These are phyloP conservation scores for Pogoniulus pusillus DNA, from an alignment of 2,797 vertebrate species.

Conservation along the genomic window DNA sequence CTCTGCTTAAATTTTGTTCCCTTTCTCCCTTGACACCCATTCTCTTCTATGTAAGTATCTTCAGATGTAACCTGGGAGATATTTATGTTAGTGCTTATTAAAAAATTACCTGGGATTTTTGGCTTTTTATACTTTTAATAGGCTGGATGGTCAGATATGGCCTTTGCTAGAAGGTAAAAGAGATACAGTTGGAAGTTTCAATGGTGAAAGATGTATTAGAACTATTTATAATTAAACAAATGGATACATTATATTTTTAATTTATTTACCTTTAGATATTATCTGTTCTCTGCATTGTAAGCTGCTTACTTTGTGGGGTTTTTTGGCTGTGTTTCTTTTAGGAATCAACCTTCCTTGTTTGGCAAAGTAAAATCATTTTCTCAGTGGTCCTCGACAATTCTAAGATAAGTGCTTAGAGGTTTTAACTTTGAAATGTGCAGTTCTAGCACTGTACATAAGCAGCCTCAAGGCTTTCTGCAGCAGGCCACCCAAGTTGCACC, in stretches of 20 bases:
- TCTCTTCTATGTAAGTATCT: constrained; percentile 52
- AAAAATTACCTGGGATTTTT: constrained; percentile 29
- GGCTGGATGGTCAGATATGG: neutral
- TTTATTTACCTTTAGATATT: constrained; percentile 71
- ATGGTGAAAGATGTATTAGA: constrained; percentile 51
- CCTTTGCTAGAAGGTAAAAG: constrained; percentile 34
- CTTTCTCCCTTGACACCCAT: neutral
- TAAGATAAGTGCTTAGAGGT: neutral
- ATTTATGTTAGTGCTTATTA: constrained; percentile 40
- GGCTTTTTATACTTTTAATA: constrained; percentile 35
- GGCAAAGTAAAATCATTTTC: neutral
- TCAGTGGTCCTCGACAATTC: neutral
- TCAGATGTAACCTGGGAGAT: constrained; percentile 32
- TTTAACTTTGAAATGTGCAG: constrained; percentile 2
- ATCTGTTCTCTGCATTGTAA: constrained; percentile 49
- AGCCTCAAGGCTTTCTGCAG: neutral
- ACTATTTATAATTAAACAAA: constrained; percentile 75
- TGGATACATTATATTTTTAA: constrained; percentile 73
- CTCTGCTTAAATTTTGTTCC: neutral
- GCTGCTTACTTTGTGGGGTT: neutral
- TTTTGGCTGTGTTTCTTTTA: neutral
- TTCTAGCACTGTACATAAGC: neutral
- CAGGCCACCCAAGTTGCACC: neutral
- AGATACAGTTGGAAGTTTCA: constrained; percentile 44
- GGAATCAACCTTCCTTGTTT: neutral